A percentile compares a stretch with the other conserved stretches of the same genome.
Evolutionary conservation across 1,140 invertebrate genomes (phyloP).

Genomic region (Oscheius sp.): DNA sequence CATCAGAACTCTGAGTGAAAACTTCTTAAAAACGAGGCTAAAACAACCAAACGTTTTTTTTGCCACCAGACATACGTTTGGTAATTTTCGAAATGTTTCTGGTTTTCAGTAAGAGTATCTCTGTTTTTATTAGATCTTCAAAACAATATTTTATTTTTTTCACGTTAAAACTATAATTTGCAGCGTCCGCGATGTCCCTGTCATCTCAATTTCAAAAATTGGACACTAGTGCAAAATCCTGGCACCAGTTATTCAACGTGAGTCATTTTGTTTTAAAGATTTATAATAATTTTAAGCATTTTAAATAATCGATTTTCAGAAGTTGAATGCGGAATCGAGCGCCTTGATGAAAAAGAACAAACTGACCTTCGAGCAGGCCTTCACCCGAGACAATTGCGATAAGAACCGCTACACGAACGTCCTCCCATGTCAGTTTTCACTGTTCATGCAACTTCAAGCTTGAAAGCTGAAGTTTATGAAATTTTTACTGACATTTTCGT

Average conservation of each 20-base stretch:
- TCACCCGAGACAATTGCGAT: slow-evolving; percentile 33
- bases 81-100: too few relatives aligned
- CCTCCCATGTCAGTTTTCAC: slow-evolving; percentile 46
- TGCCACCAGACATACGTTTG: too few relatives aligned
- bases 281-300: too few relatives aligned
- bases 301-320: not conserved
- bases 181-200: too few relatives aligned
- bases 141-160: too few relatives aligned
- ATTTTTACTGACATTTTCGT: not conserved
- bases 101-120: too few relatives aligned
- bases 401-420: slow-evolving; percentile 53
- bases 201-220: not conserved
- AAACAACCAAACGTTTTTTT: too few relatives aligned
- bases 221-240: not conserved
- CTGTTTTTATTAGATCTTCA: too few relatives aligned
- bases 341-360: not conserved
- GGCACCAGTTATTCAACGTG: not conserved
- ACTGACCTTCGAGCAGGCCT: not conserved
- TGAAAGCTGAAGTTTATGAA: not conserved
- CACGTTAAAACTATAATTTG: too few relatives aligned
- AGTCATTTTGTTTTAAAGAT: too few relatives aligned
- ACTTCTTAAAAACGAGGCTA: too few relatives aligned
- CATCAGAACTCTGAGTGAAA: too few relatives aligned
- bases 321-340: not conserved
- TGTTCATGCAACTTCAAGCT: not conserved